These are phyloP conservation scores for Myiozetetes cayanensis DNA, from an alignment of 2,113 vertebrate genomes.

Conservation along the genomic window DNA sequence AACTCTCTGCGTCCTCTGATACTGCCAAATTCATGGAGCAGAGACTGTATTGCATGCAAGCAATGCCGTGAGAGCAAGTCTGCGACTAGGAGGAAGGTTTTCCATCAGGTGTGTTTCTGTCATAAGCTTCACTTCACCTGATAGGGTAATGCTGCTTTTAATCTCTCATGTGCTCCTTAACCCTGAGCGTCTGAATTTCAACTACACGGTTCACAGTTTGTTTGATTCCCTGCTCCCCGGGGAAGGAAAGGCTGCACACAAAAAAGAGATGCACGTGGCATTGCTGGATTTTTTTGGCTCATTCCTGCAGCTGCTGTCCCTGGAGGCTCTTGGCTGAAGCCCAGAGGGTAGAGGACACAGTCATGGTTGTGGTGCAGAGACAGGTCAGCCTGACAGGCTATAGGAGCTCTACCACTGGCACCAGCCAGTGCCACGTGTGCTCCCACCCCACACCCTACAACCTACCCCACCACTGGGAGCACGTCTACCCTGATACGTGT, in stretches of 20 bases:
- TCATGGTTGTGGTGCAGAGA: background rate
- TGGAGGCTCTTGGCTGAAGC: background rate
- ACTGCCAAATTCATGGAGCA: background rate
- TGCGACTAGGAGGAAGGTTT: background rate
- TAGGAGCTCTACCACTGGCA: background rate
- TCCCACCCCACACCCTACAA: background rate
- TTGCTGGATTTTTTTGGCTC: background rate
- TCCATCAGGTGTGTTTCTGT: background rate
- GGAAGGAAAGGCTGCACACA: background rate
- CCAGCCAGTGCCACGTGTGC: accelerated
- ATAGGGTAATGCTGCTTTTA: accelerated
- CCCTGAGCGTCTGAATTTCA: accelerated
- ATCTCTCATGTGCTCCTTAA: background rate
- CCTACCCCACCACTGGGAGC: accelerated
- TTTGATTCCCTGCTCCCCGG: accelerated
- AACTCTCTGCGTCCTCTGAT: accelerated
- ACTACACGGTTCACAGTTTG: background rate
- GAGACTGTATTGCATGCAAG: background rate
- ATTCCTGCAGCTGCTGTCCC: background rate
- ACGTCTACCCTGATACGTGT: accelerated
- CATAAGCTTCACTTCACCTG: background rate
- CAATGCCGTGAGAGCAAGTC: background rate
- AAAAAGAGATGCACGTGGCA: accelerated
- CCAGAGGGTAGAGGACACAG: background rate
- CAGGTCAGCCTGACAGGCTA: background rate